phyloP scores from a whole-genome alignment of 2,888 invertebrate species.

The Pardosa pseudoannulata region DNA sequence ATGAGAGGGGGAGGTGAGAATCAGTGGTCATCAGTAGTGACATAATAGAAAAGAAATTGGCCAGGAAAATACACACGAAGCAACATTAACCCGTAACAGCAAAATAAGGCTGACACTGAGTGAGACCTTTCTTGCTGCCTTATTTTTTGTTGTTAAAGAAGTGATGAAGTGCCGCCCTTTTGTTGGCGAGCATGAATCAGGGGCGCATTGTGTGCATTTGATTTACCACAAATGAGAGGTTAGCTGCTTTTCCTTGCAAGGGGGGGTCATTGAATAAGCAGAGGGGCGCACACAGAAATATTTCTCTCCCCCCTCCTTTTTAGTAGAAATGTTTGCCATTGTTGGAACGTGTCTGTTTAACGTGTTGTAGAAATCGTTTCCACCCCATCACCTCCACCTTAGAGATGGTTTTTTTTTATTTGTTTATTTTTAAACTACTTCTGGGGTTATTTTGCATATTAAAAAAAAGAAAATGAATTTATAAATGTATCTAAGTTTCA shows the following conservation, averaged over 20 bases:
- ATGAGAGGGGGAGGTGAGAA: not conserved
- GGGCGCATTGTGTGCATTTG: conserved; percentile 21
- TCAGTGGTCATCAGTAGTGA: conserved; percentile 24
- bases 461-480: too few relatives aligned
- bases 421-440: too few relatives aligned
- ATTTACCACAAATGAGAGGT: conserved; percentile 26
- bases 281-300: not conserved
- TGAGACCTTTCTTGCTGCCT: conserved; percentile 41
- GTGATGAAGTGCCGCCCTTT: conserved; percentile 50
- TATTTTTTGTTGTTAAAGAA: conserved; percentile 40
- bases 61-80: conserved; percentile 48
- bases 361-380: too few relatives aligned
- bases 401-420: too few relatives aligned
- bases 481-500: too few relatives aligned
- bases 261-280: not conserved
- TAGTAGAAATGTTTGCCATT: not conserved
- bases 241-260: not conserved
- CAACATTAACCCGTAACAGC: conserved; percentile 44
- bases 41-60: conserved; percentile 31
- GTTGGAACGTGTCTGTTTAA: not conserved
- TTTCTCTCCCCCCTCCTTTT: not conserved
- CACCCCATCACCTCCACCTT: too few relatives aligned
- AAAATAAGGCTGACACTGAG: conserved; percentile 41
- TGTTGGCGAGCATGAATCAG: conserved; percentile 50
- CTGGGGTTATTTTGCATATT: too few relatives aligned